phyloP scores from a whole-genome alignment of 2,888 invertebrate species.

The Drosophila ezoana region DNA sequence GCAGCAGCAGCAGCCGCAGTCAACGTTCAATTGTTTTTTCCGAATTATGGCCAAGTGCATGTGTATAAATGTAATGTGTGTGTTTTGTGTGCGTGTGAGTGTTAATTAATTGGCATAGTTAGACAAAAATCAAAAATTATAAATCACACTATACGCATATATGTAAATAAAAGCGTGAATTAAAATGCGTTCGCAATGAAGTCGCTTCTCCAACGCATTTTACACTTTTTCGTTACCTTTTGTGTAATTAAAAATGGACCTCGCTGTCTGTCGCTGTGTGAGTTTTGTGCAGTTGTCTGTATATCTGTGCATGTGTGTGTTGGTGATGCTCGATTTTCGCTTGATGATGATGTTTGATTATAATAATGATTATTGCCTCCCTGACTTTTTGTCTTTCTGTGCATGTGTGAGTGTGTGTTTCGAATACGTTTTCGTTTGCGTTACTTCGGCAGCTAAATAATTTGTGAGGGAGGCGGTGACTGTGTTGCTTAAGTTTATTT shows the following conservation, averaged over 20 bases:
- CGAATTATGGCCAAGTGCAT: slow-evolving; percentile 71
- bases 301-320: slow-evolving; percentile 32
- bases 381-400: slow-evolving; percentile 47
- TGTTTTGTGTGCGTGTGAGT: slow-evolving; percentile 48
- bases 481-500: slow-evolving; percentile 26
- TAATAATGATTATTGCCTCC: slow-evolving; percentile 66
- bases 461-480: slow-evolving; percentile 40
- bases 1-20: slow-evolving; percentile 67
- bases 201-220: slow-evolving; percentile 40
- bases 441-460: slow-evolving; percentile 44
- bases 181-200: slow-evolving; percentile 17
- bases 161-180: slow-evolving; percentile 16
- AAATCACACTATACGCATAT: slow-evolving; percentile 35
- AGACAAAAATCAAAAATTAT: slow-evolving; percentile 39
- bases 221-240: slow-evolving; percentile 56
- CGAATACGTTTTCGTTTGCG: slow-evolving; percentile 46
- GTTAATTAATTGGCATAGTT: slow-evolving; percentile 67
- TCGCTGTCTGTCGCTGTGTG: slow-evolving; percentile 37
- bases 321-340: slow-evolving; percentile 65
- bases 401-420: slow-evolving; percentile 19
- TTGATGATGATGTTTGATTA: slow-evolving; percentile 73
- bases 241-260: slow-evolving; percentile 75
- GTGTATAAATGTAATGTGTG: slow-evolving; percentile 39
- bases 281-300: slow-evolving; percentile 54
- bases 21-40: slow-evolving; percentile 77